Conservation (phyloP, 2,113 vertebrate genomes). For the Nothobranchius kuhntae region DNA sequence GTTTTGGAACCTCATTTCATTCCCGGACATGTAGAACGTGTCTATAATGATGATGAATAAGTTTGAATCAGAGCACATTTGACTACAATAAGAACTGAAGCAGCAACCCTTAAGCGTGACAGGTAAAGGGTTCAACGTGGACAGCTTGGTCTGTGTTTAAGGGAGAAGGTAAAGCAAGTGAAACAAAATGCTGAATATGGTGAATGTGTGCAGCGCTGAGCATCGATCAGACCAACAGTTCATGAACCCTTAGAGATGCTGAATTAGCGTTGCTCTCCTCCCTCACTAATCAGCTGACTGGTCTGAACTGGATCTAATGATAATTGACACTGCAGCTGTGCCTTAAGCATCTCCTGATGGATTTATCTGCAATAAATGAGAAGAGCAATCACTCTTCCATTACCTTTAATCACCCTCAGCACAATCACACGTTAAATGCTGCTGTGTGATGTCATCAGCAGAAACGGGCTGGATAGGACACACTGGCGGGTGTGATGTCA, state of each 20-base stretch:
- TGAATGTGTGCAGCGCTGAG: no score
- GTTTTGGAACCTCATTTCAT: no score
- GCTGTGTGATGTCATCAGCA: conserved; percentile 34
- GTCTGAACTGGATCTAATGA: conserved; percentile 56
- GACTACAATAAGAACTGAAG: no score
- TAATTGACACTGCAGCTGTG: conserved; percentile 51
- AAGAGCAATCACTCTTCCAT: conserved; percentile 48
- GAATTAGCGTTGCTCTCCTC: conserved; percentile 31
- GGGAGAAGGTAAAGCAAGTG: no score
- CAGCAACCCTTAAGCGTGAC: no score
- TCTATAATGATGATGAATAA: no score
- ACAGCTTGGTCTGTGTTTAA: no score
- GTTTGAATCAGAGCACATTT: no score
- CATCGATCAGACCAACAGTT: no score
- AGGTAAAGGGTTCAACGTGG: no score
- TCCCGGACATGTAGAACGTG: no score
- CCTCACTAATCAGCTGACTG: conserved; percentile 57
- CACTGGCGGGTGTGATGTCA: conserved; percentile 30
- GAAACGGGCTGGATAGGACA: conserved; percentile 9
- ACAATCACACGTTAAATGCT: conserved; percentile 16
- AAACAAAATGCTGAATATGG: no score
- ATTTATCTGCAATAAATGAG: conserved; percentile 66
- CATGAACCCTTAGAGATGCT: conserved; percentile 13
- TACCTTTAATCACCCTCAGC: conserved; percentile 53
- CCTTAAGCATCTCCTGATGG: conserved; percentile 51